Base-by-base conservation (phyloP, 2,797 vertebrate species). In the Parotocinclus haroldoi region DNA sequence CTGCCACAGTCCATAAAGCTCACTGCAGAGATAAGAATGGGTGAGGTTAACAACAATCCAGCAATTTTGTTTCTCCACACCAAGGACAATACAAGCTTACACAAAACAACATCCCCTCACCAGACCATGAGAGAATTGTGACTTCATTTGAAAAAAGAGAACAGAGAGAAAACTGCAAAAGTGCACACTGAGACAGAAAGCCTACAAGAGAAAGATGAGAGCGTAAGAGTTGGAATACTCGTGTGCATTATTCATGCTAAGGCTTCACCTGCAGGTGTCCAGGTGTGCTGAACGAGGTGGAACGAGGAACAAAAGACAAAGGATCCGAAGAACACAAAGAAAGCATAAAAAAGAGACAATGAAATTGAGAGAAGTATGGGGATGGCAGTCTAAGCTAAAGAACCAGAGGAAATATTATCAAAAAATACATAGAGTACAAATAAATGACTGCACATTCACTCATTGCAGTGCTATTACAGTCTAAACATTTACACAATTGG, bases 1-100 rank as follows among this genome's bases (percentile, higher is more conserved):
- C 76, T 79, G 53, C 90, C 85, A 55, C 96, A 99, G 78, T 91
- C 93, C 78, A 44, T 82, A 54, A 91, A 90, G 68, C 80, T 87
- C 84, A 87, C 90, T 91, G 81, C 38, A 63, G 36, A 72, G 27
- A 46, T 9, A 36, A 45, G 63, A 42, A 58, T 61, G 9, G 19
- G 27, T 11, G 46, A 36, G 14, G 63, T 12, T 67, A 53, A 50
- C 48, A 57, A 56, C 53, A 14, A 51, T 18, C 13, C 58, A 66
- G 53, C 48, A 68, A 52, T 17, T 40, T 66, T 71, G 67, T 68
- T 66, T 39, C 37, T 37, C 18, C 12, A 63, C 69, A 54, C 44
- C 63, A 75, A 70, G 62, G 36, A 68, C 60, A 62, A 69, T 37
- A 68, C 63, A 62, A 57, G 56, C 52, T 49, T 61, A 66, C 59